Evolutionary conservation across 2,113 vertebrate genomes (phyloP).

Genomic region (Lophura nycthemera): DNA sequence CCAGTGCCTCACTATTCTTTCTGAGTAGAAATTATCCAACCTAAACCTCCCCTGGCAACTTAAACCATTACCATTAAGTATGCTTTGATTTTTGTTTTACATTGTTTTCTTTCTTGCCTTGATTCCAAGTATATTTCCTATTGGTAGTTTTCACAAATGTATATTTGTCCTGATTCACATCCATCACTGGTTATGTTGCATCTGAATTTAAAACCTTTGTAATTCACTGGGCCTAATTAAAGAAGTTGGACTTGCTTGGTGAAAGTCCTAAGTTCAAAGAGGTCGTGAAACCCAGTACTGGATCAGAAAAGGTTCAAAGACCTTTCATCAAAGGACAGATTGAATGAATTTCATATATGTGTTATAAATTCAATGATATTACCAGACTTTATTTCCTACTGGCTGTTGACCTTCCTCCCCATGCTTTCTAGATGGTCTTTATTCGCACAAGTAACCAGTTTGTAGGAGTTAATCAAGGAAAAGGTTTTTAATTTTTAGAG

Average conservation of each 20-base stretch:
- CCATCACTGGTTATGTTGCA: background rate
- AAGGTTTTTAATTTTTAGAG: background rate
- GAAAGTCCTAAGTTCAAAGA: background rate
- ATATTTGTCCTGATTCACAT: background rate
- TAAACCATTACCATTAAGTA: background rate
- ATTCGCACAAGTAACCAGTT: background rate
- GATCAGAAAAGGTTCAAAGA: background rate
- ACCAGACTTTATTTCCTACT: background rate
- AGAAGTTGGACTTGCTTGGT: background rate
- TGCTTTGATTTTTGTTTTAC: background rate
- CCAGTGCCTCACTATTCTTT: no score
- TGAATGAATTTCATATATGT: background rate
- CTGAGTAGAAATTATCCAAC: no score
- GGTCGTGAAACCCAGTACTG: background rate
- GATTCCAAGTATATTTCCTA: background rate
- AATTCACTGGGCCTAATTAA: background rate
- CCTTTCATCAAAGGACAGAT: background rate
- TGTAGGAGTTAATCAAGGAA: background rate
- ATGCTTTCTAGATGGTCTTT: background rate
- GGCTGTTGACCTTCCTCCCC: background rate
- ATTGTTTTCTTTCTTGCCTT: background rate
- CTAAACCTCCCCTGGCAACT: no score
- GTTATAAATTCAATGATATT: background rate
- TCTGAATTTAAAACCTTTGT: background rate
- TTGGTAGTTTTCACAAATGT: background rate